Conservation (phyloP, 2,113 vertebrate genomes). For the Todiramphus saurophagus region DNA sequence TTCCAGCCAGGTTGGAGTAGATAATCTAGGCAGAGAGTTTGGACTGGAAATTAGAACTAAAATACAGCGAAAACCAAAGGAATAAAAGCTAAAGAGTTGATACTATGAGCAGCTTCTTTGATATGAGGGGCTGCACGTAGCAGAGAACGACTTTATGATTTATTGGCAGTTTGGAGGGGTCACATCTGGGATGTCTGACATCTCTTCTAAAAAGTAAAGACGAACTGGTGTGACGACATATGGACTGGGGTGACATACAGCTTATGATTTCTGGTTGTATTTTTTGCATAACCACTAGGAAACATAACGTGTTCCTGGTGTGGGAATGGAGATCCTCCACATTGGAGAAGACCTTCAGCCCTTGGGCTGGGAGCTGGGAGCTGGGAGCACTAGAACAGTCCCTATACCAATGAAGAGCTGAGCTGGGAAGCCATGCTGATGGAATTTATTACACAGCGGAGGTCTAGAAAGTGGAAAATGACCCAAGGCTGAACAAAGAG, state of each 20-base stretch:
- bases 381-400: background rate
- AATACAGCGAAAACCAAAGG: background rate
- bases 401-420: rapidly evolving
- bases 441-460: background rate
- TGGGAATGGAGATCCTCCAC: background rate
- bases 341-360: background rate
- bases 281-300: background rate
- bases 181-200: background rate
- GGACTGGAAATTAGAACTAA: background rate
- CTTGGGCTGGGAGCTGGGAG: background rate
- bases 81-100: background rate
- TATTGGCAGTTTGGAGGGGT: background rate
- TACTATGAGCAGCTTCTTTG: background rate
- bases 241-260: background rate
- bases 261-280: background rate
- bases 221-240: background rate
- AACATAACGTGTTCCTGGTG: rapidly evolving
- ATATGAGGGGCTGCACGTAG: background rate
- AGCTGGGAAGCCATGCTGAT: background rate
- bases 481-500: constrained; percentile 8
- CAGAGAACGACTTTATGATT: background rate
- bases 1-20: background rate
- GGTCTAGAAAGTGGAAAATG: constrained; percentile 37
- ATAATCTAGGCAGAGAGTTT: background rate
- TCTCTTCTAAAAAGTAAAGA: background rate